Base-by-base conservation (phyloP, 2,113 vertebrate genomes). In the Cathartes aura region DNA sequence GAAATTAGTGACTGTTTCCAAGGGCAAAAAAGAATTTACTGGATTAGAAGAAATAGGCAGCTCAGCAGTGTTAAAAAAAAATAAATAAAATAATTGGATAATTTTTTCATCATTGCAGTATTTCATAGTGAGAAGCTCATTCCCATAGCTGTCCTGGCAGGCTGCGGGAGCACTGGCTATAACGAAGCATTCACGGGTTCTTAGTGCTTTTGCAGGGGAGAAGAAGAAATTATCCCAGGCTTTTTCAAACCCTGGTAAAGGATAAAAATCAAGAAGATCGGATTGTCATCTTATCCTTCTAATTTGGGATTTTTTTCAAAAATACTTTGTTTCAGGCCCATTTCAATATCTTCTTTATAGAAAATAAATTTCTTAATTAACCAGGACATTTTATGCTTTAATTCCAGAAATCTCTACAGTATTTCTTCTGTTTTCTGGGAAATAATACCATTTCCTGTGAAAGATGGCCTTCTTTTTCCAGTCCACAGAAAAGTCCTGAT, bases 61-160 rank as follows among this genome's bases (percentile, higher is more conserved):
- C 48, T 81, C 13, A 40, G 29, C 27, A 14, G 11, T 4, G 16
- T 15, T 40, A 32, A 63, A 19, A 38, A 30, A 34, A 6, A 26
- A 60, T 23, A 8, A 7, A 9, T 2, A 19, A 36, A 53, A 11
- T 15, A 34, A 32, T 26, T 12, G 66, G 30, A 1, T 29, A 4
- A 26, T 55, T 66, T 50, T 34, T 40, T 18, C 5, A 14, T 34
- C 6, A 0, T 9, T 16, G 42, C 12, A 6, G 0, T 10, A 3
- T 55, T 40, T 12, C 0, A 3, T 12, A 22, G n/a, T 0, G 30
- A 53, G 82, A 24, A 72, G 40, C 26, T 19, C n/a, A 0, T 66
- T 60, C 40, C 64, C 8, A 1, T 2, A 6, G 26, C 50, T 2
- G 1, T 26, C 47, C 60, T 16, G 16, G 26, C 29, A 26, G 64